These are phyloP conservation scores for Bungarus multicinctus DNA, from an alignment of 2,113 vertebrate species.

Conservation along the genomic window DNA sequence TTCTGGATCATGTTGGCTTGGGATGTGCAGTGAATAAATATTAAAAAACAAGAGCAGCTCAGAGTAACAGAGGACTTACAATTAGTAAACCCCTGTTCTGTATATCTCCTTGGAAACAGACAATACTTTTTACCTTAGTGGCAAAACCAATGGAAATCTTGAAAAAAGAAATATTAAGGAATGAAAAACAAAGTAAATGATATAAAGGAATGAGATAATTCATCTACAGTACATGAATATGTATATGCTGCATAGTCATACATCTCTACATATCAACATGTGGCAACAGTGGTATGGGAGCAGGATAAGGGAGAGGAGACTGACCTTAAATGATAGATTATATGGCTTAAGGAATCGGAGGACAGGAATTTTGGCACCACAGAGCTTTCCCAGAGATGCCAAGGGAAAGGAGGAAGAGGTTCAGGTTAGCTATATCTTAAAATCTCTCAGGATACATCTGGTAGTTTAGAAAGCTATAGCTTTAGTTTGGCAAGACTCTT, in stretches of 20 bases:
- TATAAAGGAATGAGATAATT: neutral
- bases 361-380: no score
- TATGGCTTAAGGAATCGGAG: no score
- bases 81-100: neutral
- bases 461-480: no score
- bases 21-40: neutral
- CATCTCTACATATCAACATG: neutral
- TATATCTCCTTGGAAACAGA: neutral
- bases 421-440: no score
- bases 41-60: neutral
- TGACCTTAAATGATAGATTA: neutral
- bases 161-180: neutral
- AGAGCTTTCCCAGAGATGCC: no score
- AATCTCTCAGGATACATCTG: no score
- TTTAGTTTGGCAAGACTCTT: no score
- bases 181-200: neutral
- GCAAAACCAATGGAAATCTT: neutral
- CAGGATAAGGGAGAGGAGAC: no score
- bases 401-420: no score
- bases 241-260: neutral
- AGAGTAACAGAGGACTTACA: neutral
- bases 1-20: neutral
- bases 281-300: neutral
- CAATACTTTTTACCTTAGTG: neutral
- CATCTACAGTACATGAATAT: neutral